Evolutionary conservation across 2,113 vertebrate genomes (phyloP).

Genomic region (Pao palembangensis): DNA sequence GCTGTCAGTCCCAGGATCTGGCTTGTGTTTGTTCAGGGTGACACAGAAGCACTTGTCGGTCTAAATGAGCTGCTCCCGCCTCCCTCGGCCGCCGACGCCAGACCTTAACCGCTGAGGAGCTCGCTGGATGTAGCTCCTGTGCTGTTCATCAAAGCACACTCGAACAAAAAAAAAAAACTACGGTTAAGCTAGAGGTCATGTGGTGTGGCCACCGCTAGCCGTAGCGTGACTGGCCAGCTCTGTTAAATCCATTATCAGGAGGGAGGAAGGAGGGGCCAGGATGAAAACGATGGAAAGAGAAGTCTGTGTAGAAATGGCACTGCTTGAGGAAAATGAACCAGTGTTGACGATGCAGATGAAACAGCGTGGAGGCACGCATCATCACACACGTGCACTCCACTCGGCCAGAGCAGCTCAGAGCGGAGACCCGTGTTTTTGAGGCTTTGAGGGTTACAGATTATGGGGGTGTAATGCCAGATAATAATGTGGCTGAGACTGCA

Average conservation of each 20-base stretch:
- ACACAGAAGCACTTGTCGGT: conserved; percentile 40
- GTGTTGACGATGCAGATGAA: conserved; percentile 28
- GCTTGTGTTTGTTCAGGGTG: conserved; percentile 41
- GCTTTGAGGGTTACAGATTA: conserved; percentile 70
- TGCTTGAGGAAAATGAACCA: conserved; percentile 27
- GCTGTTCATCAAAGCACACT: conserved; percentile 49
- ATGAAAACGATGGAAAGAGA: conserved; percentile 17
- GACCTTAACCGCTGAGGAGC: conserved; percentile 28
- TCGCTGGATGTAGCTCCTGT: conserved; percentile 8
- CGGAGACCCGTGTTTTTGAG: conserved; percentile 59
- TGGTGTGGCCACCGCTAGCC: conserved; percentile 59
- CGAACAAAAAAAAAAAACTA: conserved; percentile 8
- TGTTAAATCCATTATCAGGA: conserved; percentile 69
- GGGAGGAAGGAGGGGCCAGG: conserved; percentile 21
- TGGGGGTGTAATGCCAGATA: conserved; percentile 69
- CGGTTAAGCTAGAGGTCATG: conserved; percentile 48
- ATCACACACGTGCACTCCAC: conserved; percentile 15
- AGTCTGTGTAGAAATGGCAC: conserved; percentile 34
- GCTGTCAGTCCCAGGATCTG: conserved; percentile 43
- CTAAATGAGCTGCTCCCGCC: conserved; percentile 19
- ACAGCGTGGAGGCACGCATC: conserved; percentile 39
- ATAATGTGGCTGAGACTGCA: conserved; percentile 66
- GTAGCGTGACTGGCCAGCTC: conserved; percentile 55
- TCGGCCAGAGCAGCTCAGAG: conserved; percentile 51
- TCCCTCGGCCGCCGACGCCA: conserved; percentile 18